Base-by-base conservation (phyloP, 2,113 vertebrate species). In the Phyllostomus discolor region DNA sequence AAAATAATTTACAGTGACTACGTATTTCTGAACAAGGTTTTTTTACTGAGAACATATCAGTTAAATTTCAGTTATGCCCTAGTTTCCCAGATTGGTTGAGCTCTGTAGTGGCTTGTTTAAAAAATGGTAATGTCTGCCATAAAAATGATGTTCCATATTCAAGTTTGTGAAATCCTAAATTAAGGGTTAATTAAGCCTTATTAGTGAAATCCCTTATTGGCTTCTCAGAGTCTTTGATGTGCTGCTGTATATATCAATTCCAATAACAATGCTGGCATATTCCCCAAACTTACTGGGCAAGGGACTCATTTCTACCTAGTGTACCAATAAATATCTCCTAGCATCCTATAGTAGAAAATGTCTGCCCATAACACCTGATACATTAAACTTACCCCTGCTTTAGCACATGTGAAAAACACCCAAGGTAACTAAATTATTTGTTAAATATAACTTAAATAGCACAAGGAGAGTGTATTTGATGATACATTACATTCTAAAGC, bases 21-120 rank as follows among this genome's bases (percentile, higher is more conserved):
- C 10, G 2, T 88, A 57, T 84, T 96, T 92, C 70, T 91, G 41
- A 89, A 93, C 33, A 80, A 92, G 20, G 12, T 1, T 83, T 88
- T 73, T 93, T 88, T 81, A 89, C 57, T 35, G 79, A 85, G 33
- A 84, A 75, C 0, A 75, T 84, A 96, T 95, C 46, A 85, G 20
- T 90, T 10, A 57, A 35, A 31, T 75, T 96, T 94, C 11, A 46
- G 3, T 95, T 76, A 75, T n/a, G n/a, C 33, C 26, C 3, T 70
- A 80, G 64, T 91, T 92, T 35, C 20, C 62, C 28, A 85, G n/a
- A 64, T 26, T 57, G 7, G 59, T 14, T 88, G 17, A 69, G 19
- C 10, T 78, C 67, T 72, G 10, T 86, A 69, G 48, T 52, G 64
- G 35, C 35, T 93, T 95, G 50, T 41, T 96, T 66, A 52, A 62